These are phyloP conservation scores for Hetaerina americana DNA, from an alignment of 1,140 invertebrate species.

Conservation along the genomic window DNA sequence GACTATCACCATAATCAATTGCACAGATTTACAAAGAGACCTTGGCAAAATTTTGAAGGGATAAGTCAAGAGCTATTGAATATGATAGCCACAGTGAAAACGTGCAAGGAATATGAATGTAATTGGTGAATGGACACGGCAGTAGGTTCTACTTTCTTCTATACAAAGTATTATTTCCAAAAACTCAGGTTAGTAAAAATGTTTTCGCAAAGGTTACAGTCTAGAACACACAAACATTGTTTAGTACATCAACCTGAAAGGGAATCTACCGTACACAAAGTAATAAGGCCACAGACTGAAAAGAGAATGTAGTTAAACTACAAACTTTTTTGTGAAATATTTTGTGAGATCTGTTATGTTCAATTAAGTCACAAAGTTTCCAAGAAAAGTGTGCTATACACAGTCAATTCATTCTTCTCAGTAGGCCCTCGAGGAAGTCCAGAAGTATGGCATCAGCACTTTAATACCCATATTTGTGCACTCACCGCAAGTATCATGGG, in stretches of 20 bases:
- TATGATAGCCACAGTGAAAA: neutral
- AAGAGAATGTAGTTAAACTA: constrained; percentile 12
- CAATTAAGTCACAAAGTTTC: neutral
- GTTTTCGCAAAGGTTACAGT: neutral
- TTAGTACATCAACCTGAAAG: neutral
- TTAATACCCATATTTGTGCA: constrained; percentile 2
- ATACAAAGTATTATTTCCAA: neutral
- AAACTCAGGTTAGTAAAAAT: neutral
- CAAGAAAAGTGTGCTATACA: neutral
- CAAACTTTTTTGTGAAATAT: constrained; percentile 6
- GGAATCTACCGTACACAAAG: constrained; percentile 9
- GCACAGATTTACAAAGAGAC: constrained; percentile 8
- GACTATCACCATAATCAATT: constrained; percentile 10
- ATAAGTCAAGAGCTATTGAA: constrained; percentile 4
- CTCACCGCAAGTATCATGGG: neutral
- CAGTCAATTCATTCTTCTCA: constrained; percentile 3
- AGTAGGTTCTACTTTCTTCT: neutral
- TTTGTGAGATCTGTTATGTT: constrained; percentile 10
- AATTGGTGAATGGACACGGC: constrained; percentile 1
- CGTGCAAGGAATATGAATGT: neutral
- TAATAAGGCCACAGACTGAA: constrained; percentile 15
- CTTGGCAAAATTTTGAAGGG: constrained; percentile 2
- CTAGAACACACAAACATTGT: neutral
- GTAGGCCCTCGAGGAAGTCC: neutral
- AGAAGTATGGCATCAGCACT: constrained; percentile 2